Percentiles rank a stretch among this genome's conserved stretches.
phyloP scores from a whole-genome alignment of 1,140 invertebrate genomes.

The Diorhabda carinulata region DNA sequence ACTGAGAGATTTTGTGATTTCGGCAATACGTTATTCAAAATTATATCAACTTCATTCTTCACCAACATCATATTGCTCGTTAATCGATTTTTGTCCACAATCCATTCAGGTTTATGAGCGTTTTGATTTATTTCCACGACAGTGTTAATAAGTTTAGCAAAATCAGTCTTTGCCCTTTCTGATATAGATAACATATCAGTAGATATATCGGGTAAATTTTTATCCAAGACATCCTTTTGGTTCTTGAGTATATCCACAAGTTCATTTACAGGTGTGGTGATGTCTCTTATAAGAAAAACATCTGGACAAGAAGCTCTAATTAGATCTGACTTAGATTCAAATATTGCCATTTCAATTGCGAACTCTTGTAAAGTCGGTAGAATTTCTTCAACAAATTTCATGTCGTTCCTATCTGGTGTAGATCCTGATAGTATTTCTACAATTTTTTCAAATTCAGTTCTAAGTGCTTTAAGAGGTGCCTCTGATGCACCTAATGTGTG shows the following conservation, averaged over 20 bases:
- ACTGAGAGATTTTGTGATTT: too few relatives aligned
- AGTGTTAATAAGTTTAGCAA: too few relatives aligned
- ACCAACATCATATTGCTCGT: too few relatives aligned
- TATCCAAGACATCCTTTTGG: too few relatives aligned
- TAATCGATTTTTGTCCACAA: too few relatives aligned
- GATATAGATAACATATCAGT: too few relatives aligned
- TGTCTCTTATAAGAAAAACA: slow-evolving; percentile 8
- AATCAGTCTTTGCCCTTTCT: too few relatives aligned
- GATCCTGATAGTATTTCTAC: not conserved
- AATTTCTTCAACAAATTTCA: not conserved
- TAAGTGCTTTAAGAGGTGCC: not conserved
- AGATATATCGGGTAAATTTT: too few relatives aligned
- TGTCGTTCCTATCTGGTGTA: not conserved
- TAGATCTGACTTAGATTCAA: not conserved
- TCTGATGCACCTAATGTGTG: not conserved
- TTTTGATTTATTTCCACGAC: too few relatives aligned
- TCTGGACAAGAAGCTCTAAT: not conserved
- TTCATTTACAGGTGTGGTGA: slow-evolving; percentile 2
- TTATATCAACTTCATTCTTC: too few relatives aligned
- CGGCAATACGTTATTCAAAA: too few relatives aligned
- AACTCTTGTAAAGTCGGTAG: not conserved
- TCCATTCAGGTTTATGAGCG: too few relatives aligned
- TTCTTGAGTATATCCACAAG: slow-evolving; percentile 1
- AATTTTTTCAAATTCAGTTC: not conserved
- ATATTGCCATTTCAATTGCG: not conserved